Conservation (phyloP, 2,113 vertebrate species). For the Actinemys pallida region DNA sequence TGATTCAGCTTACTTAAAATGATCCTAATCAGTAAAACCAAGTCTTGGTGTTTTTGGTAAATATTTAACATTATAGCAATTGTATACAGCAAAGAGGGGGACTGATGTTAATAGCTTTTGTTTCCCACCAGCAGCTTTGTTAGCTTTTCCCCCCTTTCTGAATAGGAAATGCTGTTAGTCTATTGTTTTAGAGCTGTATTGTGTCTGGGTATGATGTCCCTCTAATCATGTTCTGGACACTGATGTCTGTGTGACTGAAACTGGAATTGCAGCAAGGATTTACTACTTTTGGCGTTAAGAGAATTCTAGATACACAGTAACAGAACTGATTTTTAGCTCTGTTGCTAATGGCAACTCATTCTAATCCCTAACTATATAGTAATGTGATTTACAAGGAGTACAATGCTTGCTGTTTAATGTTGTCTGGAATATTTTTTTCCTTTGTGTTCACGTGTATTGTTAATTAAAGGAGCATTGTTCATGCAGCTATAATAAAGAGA, state of each 20-base stretch:
- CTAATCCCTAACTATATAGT: conserved; percentile 55
- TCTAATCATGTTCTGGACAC: conserved; percentile 5
- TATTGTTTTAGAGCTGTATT: conserved; percentile 7
- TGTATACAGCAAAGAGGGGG: neutral
- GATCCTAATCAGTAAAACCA: neutral
- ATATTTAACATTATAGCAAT: neutral
- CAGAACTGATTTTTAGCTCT: conserved; percentile 55
- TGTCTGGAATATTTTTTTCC: conserved; percentile 6
- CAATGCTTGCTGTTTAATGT: neutral
- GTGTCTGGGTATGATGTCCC: conserved; percentile 12
- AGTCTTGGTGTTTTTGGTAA: neutral
- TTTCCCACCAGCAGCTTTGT: conserved; percentile 3
- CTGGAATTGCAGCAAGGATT: conserved; percentile 31
- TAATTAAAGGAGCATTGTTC: neutral
- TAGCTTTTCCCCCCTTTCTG: neutral
- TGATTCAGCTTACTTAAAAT: neutral
- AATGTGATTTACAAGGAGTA: conserved; percentile 37
- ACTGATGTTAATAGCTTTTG: neutral
- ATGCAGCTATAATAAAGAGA: neutral
- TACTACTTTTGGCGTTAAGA: neutral
- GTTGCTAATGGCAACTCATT: conserved; percentile 71
- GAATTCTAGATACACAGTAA: conserved; percentile 29
- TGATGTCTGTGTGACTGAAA: conserved; percentile 34
- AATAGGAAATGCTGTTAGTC: neutral
- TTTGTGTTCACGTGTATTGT: neutral